These are phyloP conservation scores for Hydriomena furcata DNA, from an alignment of 2,888 invertebrate species.

Conservation along the genomic window DNA sequence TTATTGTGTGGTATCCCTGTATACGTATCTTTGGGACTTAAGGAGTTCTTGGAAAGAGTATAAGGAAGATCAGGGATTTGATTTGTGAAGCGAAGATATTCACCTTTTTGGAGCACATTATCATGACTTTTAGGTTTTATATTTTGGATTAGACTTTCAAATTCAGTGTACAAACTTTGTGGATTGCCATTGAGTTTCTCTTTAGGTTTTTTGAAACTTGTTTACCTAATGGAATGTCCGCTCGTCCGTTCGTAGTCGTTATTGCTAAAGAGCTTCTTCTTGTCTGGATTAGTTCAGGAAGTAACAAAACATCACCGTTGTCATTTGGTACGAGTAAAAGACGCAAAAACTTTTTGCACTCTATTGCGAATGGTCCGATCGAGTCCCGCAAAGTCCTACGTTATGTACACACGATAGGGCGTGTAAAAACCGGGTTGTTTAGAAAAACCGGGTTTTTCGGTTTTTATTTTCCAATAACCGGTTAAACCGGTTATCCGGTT, in stretches of 20 bases:
- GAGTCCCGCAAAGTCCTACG: constrained; percentile 41
- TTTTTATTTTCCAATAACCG: no score
- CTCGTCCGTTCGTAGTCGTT: no score
- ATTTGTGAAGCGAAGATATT: background rate
- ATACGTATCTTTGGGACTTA: background rate
- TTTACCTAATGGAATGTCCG: no score
- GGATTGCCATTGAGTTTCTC: no score
- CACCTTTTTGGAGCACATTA: background rate
- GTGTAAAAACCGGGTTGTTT: no score
- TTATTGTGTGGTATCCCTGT: background rate
- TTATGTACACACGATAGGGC: constrained; percentile 48
- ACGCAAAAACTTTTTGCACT: constrained; percentile 28
- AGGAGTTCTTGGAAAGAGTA: constrained; percentile 2
- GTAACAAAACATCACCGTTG: constrained; percentile 4
- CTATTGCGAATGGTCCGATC: constrained; percentile 40
- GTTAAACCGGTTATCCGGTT: no score
- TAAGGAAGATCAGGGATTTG: background rate
- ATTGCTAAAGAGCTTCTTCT: background rate
- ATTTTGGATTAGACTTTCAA: background rate
- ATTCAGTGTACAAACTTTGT: no score
- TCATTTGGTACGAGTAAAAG: constrained; percentile 12
- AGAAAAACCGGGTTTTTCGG: no score
- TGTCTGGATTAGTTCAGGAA: constrained; percentile 1
- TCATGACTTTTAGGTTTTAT: background rate
- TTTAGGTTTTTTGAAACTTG: no score